A percentile compares a stretch with the other conserved stretches of the same genome.
Evolutionary conservation across 2,888 invertebrate species (phyloP).

Genomic region (Volucella zonaria): DNA sequence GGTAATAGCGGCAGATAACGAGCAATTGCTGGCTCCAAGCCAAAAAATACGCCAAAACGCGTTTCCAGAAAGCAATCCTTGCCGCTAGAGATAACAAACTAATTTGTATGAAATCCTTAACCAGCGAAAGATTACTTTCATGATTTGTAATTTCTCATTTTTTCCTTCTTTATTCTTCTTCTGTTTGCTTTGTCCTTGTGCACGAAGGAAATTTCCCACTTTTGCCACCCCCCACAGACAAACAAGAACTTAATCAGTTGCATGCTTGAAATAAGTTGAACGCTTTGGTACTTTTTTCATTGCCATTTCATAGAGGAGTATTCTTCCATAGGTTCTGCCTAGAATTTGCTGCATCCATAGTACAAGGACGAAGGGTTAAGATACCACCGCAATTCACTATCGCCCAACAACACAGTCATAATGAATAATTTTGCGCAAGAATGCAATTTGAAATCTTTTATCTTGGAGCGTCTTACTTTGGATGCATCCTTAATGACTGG

Average conservation of each 20-base stretch:
- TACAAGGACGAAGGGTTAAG: conserved; percentile 25
- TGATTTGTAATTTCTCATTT: conserved; percentile 27
- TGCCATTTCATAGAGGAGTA: conserved; percentile 35
- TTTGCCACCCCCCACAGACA: background rate
- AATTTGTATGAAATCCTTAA: conserved; percentile 68
- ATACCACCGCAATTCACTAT: background rate
- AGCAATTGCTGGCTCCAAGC: conserved; percentile 60
- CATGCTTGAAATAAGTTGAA: conserved; percentile 49
- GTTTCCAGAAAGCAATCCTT: conserved; percentile 14
- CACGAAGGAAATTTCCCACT: conserved; percentile 22
- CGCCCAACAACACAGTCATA: conserved; percentile 6
- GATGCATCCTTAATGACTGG: conserved; percentile 47
- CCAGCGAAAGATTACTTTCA: conserved; percentile 62
- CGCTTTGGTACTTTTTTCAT: conserved; percentile 10
- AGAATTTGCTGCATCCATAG: conserved; percentile 8
- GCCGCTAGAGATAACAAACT: conserved; percentile 57
- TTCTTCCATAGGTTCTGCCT: conserved; percentile 16
- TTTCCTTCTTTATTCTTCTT: background rate
- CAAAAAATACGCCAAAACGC: conserved; percentile 44
- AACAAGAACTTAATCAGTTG: conserved; percentile 60
- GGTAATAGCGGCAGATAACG: conserved; percentile 68
- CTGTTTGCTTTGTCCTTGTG: conserved; percentile 20
- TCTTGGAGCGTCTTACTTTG: conserved; percentile 57
- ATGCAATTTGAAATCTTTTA: conserved; percentile 70
- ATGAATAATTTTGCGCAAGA: conserved; percentile 67